phyloP scores from a whole-genome alignment of 2,797 vertebrate genomes.

The Loriculus beryllinus region DNA sequence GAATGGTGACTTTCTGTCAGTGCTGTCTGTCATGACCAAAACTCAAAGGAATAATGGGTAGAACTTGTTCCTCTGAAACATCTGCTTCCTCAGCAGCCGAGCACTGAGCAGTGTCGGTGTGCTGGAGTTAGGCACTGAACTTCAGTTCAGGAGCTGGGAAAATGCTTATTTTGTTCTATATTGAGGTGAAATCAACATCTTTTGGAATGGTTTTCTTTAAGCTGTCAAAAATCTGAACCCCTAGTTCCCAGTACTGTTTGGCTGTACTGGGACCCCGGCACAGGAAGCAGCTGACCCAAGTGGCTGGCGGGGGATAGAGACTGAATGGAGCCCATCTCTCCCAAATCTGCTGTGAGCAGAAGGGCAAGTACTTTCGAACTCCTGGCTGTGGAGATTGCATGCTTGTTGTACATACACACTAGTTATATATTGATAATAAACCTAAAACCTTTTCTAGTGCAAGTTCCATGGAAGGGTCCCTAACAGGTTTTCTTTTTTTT shows the following conservation, averaged over 20 bases:
- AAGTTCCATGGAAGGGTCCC: background rate
- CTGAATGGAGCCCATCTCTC: background rate
- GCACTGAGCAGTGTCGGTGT: background rate
- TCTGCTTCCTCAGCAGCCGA: background rate
- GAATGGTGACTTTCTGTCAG: background rate
- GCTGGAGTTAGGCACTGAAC: background rate
- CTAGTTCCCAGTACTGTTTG: rapidly evolving
- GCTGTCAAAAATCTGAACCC: background rate
- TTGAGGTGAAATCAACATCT: background rate
- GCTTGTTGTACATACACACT: background rate
- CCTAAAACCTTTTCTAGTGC: background rate
- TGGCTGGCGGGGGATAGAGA: background rate
- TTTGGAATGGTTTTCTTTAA: background rate
- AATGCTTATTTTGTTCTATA: background rate
- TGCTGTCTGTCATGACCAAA: background rate
- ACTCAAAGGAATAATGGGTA: background rate
- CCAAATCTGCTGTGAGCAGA: background rate
- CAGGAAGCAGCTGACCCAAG: background rate
- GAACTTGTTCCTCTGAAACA: background rate
- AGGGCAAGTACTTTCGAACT: background rate
- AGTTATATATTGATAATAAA: background rate
- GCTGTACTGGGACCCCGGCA: background rate
- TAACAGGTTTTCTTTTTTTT: background rate
- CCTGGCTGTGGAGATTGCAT: background rate
- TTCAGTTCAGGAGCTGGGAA: background rate